phyloP scores from a whole-genome alignment of 2,888 invertebrate genomes.

The Mimumesa dahlbomi region DNA sequence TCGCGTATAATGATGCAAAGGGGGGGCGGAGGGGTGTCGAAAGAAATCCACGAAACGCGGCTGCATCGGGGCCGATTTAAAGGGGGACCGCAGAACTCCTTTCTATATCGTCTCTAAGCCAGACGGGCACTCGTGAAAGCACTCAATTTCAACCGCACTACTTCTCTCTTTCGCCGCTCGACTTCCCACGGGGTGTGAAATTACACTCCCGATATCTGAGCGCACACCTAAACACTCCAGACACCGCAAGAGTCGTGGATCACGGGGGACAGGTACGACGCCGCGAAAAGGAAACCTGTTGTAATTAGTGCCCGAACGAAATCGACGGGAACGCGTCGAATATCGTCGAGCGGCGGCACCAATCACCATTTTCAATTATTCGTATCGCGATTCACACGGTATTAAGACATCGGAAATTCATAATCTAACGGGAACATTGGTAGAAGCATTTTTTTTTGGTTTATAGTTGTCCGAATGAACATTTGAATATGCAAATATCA shows the following conservation, averaged over 20 bases:
- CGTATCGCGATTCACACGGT: too few species aligned
- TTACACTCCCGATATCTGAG: conserved; percentile 47
- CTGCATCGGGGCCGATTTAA: conserved; percentile 35
- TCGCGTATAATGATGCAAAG: too few species aligned
- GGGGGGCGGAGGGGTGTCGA: too few species aligned
- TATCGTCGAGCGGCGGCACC: too few species aligned
- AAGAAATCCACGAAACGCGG: background rate
- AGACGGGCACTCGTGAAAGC: conserved; percentile 43
- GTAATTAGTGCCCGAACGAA: conserved; percentile 36
- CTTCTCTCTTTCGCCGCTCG: conserved; percentile 1
- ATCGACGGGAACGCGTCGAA: background rate
- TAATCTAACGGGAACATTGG: too few species aligned
- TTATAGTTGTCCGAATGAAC: too few species aligned
- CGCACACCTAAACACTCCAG: conserved; percentile 32
- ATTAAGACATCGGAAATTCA: too few species aligned
- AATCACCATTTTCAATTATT: too few species aligned
- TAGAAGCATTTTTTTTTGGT: too few species aligned
- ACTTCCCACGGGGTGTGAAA: conserved; percentile 49
- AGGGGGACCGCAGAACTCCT: conserved; percentile 42
- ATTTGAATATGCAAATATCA: too few species aligned
- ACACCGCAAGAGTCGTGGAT: conserved; percentile 11
- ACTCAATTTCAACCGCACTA: conserved; percentile 51
- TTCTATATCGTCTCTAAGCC: conserved; percentile 17
- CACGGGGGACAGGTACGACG: conserved; percentile 7
- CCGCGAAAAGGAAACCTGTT: conserved; percentile 3